phyloP scores from a whole-genome alignment of 2,797 vertebrate genomes.

The Enteromius thamalakanensis region DNA sequence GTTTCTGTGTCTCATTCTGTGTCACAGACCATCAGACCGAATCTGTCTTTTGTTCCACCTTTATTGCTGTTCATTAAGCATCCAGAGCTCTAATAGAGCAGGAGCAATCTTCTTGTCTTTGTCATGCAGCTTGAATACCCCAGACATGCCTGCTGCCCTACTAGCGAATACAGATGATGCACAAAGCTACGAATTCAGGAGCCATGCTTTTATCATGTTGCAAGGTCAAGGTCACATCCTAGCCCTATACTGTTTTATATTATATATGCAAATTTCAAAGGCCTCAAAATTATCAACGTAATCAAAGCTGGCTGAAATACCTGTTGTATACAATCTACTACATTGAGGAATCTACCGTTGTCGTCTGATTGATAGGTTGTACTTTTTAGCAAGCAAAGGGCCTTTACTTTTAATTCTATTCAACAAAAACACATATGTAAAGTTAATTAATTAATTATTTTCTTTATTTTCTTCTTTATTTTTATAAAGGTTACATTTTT shows the following conservation, averaged over 20 bases:
- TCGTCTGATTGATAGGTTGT: not conserved
- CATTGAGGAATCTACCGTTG: not conserved
- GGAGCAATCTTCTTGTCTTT: conserved; percentile 34
- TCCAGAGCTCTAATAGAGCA: conserved; percentile 45
- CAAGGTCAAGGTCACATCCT: not conserved
- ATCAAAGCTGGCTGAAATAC: not conserved
- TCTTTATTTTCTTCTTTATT: not conserved
- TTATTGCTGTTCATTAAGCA: conserved; percentile 45
- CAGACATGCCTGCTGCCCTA: conserved; percentile 28
- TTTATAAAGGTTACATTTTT: not conserved
- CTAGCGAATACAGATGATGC: not conserved
- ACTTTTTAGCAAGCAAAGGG: not conserved
- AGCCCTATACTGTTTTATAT: not conserved
- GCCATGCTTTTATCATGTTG: not conserved
- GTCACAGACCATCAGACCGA: conserved; percentile 34
- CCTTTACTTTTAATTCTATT: not conserved
- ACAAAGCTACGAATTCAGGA: conserved; percentile 8
- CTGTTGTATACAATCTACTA: not conserved
- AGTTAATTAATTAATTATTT: too few relatives aligned
- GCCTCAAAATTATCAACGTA: not conserved
- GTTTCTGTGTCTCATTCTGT: conserved; percentile 23
- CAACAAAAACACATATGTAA: not conserved
- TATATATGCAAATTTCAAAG: not conserved
- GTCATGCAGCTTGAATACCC: conserved; percentile 19
- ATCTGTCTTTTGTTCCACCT: conserved; percentile 44